A percentile compares a stretch with the other conserved stretches of the same genome.
These are phyloP conservation scores for Sitobion miscanthi DNA, from an alignment of 1,140 invertebrate species.

Conservation along the genomic window DNA sequence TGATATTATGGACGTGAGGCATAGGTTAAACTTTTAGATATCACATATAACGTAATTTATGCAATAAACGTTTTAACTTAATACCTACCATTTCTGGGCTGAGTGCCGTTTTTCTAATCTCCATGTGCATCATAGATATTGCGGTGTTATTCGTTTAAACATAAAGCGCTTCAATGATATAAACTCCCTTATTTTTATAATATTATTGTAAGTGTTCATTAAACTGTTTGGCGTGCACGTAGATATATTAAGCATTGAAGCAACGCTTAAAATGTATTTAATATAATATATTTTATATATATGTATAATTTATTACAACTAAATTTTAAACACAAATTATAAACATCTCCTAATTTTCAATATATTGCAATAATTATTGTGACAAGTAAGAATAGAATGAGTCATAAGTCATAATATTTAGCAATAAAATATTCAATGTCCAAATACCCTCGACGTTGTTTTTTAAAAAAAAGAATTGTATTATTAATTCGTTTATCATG, in stretches of 20 bases:
- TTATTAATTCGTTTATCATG: background rate
- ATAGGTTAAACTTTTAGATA: background rate
- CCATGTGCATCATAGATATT: background rate
- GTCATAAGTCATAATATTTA: no score
- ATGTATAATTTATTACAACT: no score
- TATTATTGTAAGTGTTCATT: no score
- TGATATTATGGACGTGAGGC: background rate
- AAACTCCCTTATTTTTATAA: background rate
- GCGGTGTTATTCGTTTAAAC: background rate
- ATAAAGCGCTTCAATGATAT: background rate
- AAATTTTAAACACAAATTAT: no score
- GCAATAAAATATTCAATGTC: background rate
- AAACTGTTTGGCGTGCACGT: no score
- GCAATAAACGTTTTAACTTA: slow-evolving; percentile 12
- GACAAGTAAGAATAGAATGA: no score
- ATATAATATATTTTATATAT: no score
- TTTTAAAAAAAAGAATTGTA: background rate
- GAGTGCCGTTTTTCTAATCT: background rate
- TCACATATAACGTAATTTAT: slow-evolving; percentile 22
- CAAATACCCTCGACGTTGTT: background rate
- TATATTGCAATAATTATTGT: no score
- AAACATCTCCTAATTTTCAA: no score
- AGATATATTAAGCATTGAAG: no score
- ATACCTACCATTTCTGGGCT: background rate
- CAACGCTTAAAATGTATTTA: no score